phyloP scores from a whole-genome alignment of 1,140 invertebrate genomes.

The Camponotus pennsylvanicus region DNA sequence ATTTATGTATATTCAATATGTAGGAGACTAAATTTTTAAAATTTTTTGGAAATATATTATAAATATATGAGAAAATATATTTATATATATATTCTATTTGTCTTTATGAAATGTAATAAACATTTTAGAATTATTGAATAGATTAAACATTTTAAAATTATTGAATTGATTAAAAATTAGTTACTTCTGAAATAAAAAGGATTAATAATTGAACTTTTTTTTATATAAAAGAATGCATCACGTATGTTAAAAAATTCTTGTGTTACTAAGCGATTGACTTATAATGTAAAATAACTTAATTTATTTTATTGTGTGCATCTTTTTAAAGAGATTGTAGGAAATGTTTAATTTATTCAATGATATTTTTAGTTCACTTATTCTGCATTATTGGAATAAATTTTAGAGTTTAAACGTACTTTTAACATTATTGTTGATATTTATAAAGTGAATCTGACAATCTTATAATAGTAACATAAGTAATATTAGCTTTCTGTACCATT shows the following conservation, averaged over 20 bases:
- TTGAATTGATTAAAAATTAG: background rate
- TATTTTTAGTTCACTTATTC: background rate
- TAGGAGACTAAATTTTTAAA: background rate
- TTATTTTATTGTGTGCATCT: background rate
- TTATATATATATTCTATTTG: background rate
- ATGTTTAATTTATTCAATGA: background rate
- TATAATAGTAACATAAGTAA: slow-evolving; percentile 1
- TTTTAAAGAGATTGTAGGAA: background rate
- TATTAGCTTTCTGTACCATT: background rate
- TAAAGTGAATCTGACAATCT: background rate
- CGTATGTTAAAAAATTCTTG: background rate
- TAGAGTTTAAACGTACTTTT: background rate
- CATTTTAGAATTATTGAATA: slow-evolving; percentile 12
- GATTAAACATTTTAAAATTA: too few species aligned
- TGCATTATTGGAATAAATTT: slow-evolving; percentile 6
- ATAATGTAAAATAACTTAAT: background rate
- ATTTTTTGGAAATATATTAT: background rate
- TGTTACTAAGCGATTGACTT: background rate
- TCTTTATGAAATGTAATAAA: background rate
- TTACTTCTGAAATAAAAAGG: background rate
- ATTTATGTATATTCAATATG: background rate
- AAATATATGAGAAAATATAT: too few species aligned
- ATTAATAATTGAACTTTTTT: background rate
- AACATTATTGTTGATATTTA: background rate
- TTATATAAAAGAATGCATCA: background rate